Conservation (phyloP, 2,888 invertebrate species). For the Drosophila monieri region DNA sequence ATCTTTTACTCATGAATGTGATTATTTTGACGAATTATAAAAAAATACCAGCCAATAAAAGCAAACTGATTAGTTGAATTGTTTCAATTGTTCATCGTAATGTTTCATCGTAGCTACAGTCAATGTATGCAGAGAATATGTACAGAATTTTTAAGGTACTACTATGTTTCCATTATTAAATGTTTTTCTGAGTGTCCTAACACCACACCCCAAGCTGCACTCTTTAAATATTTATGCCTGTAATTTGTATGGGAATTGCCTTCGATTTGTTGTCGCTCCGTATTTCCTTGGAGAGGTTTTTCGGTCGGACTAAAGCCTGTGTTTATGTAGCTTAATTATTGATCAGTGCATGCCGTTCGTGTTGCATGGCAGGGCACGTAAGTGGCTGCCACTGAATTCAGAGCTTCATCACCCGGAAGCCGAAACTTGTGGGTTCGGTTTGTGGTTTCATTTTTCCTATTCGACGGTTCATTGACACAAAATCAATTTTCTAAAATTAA, state of each 20-base stretch:
- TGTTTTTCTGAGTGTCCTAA: background rate
- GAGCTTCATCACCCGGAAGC: background rate
- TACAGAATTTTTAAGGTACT: too few relatives aligned
- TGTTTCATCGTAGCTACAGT: too few relatives aligned
- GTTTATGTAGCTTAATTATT: constrained; percentile 59
- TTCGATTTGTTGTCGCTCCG: constrained; percentile 52
- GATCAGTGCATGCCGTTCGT: constrained; percentile 53
- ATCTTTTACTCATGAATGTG: constrained; percentile 12
- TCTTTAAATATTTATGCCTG: constrained; percentile 61
- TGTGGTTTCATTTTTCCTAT: constrained; percentile 5
- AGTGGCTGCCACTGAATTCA: constrained; percentile 23
- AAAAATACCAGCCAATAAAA: background rate
- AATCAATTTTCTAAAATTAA: constrained; percentile 58
- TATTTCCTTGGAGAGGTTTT: constrained; percentile 44
- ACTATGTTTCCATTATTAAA: constrained; percentile 25
- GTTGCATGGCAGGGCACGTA: constrained; percentile 57
- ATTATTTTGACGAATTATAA: constrained; percentile 6
- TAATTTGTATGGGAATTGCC: constrained; percentile 64
- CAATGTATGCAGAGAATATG: too few relatives aligned
- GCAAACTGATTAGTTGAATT: constrained; percentile 18
- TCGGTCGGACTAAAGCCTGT: constrained; percentile 27
- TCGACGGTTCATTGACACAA: constrained; percentile 54
- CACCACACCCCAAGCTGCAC: constrained; percentile 16
- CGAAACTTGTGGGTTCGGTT: constrained; percentile 9
- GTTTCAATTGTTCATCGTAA: too few relatives aligned